phyloP scores from a whole-genome alignment of 1,140 invertebrate genomes.

The Acromyrmex charruanus region DNA sequence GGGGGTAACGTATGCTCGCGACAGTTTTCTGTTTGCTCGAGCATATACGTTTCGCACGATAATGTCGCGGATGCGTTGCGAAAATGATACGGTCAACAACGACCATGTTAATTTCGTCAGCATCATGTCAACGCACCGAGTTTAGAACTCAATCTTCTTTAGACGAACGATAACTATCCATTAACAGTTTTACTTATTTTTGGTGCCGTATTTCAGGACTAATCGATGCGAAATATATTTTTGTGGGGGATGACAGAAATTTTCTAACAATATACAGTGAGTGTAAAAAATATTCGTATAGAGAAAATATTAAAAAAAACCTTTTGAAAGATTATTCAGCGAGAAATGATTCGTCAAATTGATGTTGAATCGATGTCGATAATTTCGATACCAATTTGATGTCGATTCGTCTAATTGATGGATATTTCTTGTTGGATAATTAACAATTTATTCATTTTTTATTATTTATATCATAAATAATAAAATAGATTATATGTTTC shows the following conservation, averaged over 20 bases:
- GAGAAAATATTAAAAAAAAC: no score
- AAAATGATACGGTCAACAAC: slow-evolving; percentile 64
- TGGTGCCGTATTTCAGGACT: neutral
- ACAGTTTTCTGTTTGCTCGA: slow-evolving; percentile 66
- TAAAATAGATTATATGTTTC: no score
- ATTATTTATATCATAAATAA: no score
- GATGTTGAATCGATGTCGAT: no score
- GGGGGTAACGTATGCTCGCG: slow-evolving; percentile 51
- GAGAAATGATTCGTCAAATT: no score
- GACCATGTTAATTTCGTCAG: slow-evolving; percentile 37
- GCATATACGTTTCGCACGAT: slow-evolving; percentile 60
- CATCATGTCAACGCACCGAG: slow-evolving; percentile 7
- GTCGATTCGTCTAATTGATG: no score
- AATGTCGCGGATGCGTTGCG: slow-evolving; percentile 71
- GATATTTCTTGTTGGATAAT: no score
- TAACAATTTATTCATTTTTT: no score
- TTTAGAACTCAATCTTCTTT: neutral
- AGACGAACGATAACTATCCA: neutral
- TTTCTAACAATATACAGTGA: neutral
- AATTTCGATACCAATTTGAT: no score
- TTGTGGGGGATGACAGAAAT: neutral
- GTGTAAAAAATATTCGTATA: no score
- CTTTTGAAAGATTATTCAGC: no score
- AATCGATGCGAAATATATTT: neutral
- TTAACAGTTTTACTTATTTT: slow-evolving; percentile 7